A percentile compares a stretch with the other conserved stretches of the same genome.
Evolutionary conservation across 2,113 vertebrate species (phyloP).

Genomic region (Chaetops frenatus): DNA sequence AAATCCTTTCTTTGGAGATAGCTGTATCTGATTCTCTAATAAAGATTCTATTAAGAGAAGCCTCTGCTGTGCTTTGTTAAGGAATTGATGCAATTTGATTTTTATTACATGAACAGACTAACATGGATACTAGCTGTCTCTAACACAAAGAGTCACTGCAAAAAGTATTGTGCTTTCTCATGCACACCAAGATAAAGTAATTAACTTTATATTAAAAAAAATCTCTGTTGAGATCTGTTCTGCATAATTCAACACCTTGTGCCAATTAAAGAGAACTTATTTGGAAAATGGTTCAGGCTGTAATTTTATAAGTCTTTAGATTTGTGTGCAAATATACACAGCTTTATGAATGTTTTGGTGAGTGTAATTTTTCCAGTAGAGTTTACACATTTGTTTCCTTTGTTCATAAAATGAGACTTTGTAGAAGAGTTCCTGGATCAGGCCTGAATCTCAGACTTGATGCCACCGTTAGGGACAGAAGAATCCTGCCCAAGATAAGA

Average conservation of each 20-base stretch:
- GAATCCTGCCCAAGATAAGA: background rate
- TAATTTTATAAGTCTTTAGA: constrained; percentile 3
- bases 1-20: constrained; percentile 31
- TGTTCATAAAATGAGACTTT: background rate
- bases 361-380: constrained; percentile 1
- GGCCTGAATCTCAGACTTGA: background rate
- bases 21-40: constrained; percentile 50
- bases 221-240: constrained; percentile 36
- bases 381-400: background rate
- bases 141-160: constrained; percentile 1
- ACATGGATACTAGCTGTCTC: constrained; percentile 31
- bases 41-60: constrained; percentile 49
- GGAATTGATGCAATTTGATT: constrained; percentile 64
- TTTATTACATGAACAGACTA: constrained; percentile 56
- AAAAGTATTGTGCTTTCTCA: constrained; percentile 34
- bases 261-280: constrained; percentile 36
- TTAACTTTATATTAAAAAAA: constrained; percentile 55
- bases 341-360: constrained; percentile 25
- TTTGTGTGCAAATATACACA: background rate
- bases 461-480: background rate
- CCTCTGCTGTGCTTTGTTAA: constrained; percentile 49
- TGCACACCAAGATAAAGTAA: constrained; percentile 54
- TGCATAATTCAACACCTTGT: constrained; percentile 57
- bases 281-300: constrained; percentile 12
- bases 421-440: background rate